These are phyloP conservation scores for Apotomis turbidana DNA, from an alignment of 2,888 invertebrate species.

Conservation along the genomic window DNA sequence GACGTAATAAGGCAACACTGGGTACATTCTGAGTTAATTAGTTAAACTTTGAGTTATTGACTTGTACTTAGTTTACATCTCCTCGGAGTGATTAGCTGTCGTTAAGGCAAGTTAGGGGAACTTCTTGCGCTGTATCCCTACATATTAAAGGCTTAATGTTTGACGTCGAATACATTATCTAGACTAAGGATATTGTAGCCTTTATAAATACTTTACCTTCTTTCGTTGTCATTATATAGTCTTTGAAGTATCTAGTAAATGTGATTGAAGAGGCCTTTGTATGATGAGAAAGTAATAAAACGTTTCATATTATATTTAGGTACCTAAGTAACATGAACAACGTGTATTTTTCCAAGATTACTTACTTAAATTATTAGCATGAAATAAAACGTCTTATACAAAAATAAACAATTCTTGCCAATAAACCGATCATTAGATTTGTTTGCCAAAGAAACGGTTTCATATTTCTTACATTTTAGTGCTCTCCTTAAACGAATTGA, in stretches of 20 bases:
- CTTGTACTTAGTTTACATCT: constrained; percentile 51
- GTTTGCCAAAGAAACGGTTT: not conserved
- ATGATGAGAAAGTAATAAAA: too few species aligned
- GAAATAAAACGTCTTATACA: too few species aligned
- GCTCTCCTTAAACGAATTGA: not conserved
- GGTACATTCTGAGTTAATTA: constrained; percentile 55
- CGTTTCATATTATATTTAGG: too few species aligned
- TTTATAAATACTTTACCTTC: not conserved
- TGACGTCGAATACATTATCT: constrained; percentile 21
- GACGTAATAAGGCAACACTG: constrained; percentile 53
- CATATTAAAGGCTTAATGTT: constrained; percentile 37
- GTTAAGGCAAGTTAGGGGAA: constrained; percentile 38
- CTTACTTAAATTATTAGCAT: too few species aligned
- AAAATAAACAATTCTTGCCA: too few species aligned
- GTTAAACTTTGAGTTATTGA: constrained; percentile 64
- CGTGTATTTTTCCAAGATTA: too few species aligned
- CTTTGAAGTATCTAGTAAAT: not conserved
- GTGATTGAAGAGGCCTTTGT: not conserved
- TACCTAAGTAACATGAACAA: too few species aligned
- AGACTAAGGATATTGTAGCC: constrained; percentile 1
- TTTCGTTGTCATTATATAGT: not conserved
- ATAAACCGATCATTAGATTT: too few species aligned
- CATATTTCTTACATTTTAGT: not conserved
- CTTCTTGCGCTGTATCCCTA: constrained; percentile 37
- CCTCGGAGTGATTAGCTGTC: constrained; percentile 54